Conservation (phyloP, 2,888 invertebrate genomes). For the Lasioglossum leucozonium region DNA sequence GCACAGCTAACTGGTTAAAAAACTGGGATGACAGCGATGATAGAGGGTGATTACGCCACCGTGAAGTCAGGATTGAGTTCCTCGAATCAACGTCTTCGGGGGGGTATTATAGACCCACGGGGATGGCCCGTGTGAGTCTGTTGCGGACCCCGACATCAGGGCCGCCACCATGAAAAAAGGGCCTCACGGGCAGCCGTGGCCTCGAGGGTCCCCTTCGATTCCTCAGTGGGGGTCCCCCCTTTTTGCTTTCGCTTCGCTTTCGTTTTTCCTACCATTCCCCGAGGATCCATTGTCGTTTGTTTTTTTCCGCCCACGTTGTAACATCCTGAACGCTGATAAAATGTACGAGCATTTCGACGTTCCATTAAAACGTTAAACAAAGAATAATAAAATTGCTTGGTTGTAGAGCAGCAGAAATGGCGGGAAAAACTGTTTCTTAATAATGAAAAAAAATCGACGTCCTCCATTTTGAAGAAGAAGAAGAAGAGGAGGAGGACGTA, state of each 20-base stretch:
- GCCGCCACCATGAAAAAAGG: slow-evolving; percentile 69
- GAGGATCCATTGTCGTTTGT: slow-evolving; percentile 60
- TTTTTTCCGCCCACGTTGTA: slow-evolving; percentile 11
- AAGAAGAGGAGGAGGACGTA: neutral
- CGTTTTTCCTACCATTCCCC: slow-evolving; percentile 51
- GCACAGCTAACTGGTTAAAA: no score
- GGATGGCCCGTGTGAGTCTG: slow-evolving; percentile 44
- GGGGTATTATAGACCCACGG: slow-evolving; percentile 64
- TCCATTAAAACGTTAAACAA: neutral
- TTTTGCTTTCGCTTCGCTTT: slow-evolving; percentile 30
- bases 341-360: neutral
- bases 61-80: slow-evolving; percentile 45
- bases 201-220: slow-evolving; percentile 65
- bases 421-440: neutral
- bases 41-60: slow-evolving; percentile 7
- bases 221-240: slow-evolving; percentile 69
- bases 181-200: slow-evolving; percentile 72
- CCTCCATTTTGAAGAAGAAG: neutral
- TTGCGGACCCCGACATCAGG: slow-evolving; percentile 37
- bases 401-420: neutral
- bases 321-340: neutral
- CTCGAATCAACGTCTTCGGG: slow-evolving; percentile 66
- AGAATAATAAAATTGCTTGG: neutral
- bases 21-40: neutral
- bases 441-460: neutral